Evolutionary conservation across 2,888 invertebrate species (phyloP).

Genomic region (Anthophora plumipes): DNA sequence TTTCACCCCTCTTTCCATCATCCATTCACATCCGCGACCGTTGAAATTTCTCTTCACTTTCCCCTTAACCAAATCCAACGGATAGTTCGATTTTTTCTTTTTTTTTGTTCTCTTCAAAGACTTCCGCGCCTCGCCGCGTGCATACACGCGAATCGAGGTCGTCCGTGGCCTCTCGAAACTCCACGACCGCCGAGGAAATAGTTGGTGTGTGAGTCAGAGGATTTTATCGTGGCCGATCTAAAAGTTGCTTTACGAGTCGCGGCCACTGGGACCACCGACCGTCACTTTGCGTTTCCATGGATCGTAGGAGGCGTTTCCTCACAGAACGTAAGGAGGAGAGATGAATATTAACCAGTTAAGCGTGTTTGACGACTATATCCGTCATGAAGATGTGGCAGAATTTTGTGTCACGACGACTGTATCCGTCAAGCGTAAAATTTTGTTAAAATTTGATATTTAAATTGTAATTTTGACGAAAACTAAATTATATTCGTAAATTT

Average conservation of each 20-base stretch:
- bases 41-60: neutral
- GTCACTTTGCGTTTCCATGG: constrained; percentile 38
- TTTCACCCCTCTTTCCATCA: neutral
- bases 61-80: neutral
- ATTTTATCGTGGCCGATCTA: constrained; percentile 58
- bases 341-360: too few relatives aligned
- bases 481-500: too few relatives aligned
- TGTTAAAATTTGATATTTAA: too few relatives aligned
- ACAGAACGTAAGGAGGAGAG: neutral
- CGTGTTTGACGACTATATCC: too few relatives aligned
- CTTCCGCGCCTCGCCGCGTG: neutral
- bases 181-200: constrained; percentile 49
- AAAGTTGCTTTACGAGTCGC: constrained; percentile 47
- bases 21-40: too few relatives aligned
- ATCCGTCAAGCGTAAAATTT: too few relatives aligned
- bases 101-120: constrained; percentile 21
- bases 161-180: constrained; percentile 50
- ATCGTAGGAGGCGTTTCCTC: constrained; percentile 11
- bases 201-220: constrained; percentile 59
- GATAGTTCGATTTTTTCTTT: too few relatives aligned
- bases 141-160: constrained; percentile 51
- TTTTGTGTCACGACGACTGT: too few relatives aligned
- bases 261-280: neutral
- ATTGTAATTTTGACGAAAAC: too few relatives aligned
- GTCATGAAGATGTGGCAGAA: too few relatives aligned